Evolutionary conservation across 2,888 invertebrate species (phyloP), one percentile per base, ranked within the genome.

Genomic region (Heteropelma amictum): DNA sequence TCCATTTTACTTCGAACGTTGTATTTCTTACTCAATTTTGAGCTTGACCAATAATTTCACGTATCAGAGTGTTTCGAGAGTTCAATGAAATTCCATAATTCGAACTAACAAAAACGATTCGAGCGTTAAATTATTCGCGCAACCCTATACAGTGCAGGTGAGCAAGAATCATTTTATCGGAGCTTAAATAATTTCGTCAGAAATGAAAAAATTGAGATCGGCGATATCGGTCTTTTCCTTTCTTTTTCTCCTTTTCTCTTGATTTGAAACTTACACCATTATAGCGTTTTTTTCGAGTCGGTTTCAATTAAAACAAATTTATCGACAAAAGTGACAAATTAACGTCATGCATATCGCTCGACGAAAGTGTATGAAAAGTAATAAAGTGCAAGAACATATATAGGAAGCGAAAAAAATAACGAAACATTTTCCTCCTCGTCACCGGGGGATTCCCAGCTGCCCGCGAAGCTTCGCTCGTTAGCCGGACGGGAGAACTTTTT

Each of bases 241-340:
- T 10, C 7, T 6, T 35, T 17, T 19, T 6, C n/a, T 2, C 10
- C 28, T 30, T 45, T 7, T n/a, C 0, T 30, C 23, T 23, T 26
- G n/a, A 23, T 38, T 17, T 17, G 23, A n/a, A n/a, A n/a, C n/a
- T 38, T 26, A 35, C 14, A 33, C 14, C 10, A 30, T 17, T 40
- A 38, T 35, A 35, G 10, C 23, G n/a, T 26, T 38, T 14, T 6
- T 30, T 51, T 17, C 49, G 51, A 53, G 33, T 53, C 17, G 35
- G 19, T 53, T 21, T 53, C 53, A 33, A 33, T 60, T 28, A 47
- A 45, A 61, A 14, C 61, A 5, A 23, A 10, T 47, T 47, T 3
- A 21, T 21, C 33, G 58, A 61, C 47, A 68, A 58, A 60, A 26
- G 49, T 68, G 58, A 68, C 68, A 60, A 68, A 68, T 68, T 68